These are phyloP conservation scores for Drosophila heteroneura DNA, from an alignment of 2,888 invertebrate species.

Conservation along the genomic window DNA sequence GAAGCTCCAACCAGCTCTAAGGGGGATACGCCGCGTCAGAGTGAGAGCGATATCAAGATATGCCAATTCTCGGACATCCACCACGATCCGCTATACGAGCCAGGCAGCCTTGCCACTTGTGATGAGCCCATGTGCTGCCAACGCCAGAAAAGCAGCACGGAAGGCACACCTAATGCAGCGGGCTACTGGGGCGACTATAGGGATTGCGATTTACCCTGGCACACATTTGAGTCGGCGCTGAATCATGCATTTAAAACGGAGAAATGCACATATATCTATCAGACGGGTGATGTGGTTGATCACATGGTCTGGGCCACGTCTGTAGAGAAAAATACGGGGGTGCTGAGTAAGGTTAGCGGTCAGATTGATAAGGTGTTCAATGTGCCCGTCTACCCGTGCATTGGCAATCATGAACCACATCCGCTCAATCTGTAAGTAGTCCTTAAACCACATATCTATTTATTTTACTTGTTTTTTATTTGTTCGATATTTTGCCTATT, in stretches of 20 bases:
- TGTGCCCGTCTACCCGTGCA: constrained; percentile 88
- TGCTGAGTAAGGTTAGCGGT: constrained; percentile 87
- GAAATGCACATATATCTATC: constrained; percentile 90
- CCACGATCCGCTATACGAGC: constrained; percentile 90
- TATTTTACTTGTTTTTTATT: neutral
- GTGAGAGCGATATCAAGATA: constrained; percentile 67
- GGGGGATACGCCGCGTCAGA: constrained; percentile 61
- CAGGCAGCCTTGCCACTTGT: constrained; percentile 89
- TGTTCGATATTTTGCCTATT: neutral
- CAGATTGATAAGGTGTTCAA: constrained; percentile 87
- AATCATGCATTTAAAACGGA: constrained; percentile 87
- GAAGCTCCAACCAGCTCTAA: constrained; percentile 65
- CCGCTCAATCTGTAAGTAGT: constrained; percentile 92
- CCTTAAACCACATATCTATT: neutral
- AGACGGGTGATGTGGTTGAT: constrained; percentile 94
- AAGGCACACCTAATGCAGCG: constrained; percentile 86
- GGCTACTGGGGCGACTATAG: constrained; percentile 94
- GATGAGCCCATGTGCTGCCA: constrained; percentile 92
- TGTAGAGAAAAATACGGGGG: constrained; percentile 87
- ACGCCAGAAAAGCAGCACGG: constrained; percentile 51
- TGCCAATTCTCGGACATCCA: constrained; percentile 88
- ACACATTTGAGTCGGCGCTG: constrained; percentile 89
- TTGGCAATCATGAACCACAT: constrained; percentile 94
- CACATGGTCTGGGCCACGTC: constrained; percentile 96
- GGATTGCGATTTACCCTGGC: constrained; percentile 91